Base-by-base conservation (phyloP, 1,140 invertebrate species). In the Nymphalis io region DNA sequence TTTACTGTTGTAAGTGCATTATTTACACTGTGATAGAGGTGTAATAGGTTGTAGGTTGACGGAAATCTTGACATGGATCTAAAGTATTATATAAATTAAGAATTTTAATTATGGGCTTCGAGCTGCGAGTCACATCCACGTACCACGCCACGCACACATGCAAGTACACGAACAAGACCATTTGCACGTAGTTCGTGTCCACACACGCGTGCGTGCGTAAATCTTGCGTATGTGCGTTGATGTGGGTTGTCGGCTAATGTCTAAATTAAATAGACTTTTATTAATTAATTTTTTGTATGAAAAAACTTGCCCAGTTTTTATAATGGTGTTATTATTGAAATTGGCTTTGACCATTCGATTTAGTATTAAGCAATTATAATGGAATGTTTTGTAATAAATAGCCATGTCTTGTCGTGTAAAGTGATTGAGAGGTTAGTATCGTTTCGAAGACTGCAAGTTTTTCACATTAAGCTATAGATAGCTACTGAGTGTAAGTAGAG, bases 1-100 rank as follows among this genome's bases (percentile, higher is more conserved):
- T 87, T 79, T 76, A 82, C 71, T 79, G 72, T 84, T 77, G 72
- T 90, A 88, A 86, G 89, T 91, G 88, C 89, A 88, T 90, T 91
- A 89, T 87, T 84, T 89, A 89, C 87, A 89, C 88, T 90, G 89
- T 91, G 88, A 91, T 91, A 88, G 83, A 85, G 66, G 82, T 90
- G 87, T 90, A 89, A 88, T 80, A 83, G 82, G 74, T 76, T 62
- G 27, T 71, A 69, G 62, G 58, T 63, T 75, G 86, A 87, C 81
- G 84, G 75, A 76, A 78, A 75, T 87, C 80, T 87, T 85, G 87
- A 89, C 87, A 87, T 82, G 77, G 73, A 81, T 83, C 77, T 87
- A 65, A 74, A 68, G 65, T 63, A 68, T 68, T 71, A 71, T 39
- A 15, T 71, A 61, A 66, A 39, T 71, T 71, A 66, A 64, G 68